These are phyloP conservation scores for Zeus faber DNA, from an alignment of 2,113 vertebrate genomes.

Conservation along the genomic window DNA sequence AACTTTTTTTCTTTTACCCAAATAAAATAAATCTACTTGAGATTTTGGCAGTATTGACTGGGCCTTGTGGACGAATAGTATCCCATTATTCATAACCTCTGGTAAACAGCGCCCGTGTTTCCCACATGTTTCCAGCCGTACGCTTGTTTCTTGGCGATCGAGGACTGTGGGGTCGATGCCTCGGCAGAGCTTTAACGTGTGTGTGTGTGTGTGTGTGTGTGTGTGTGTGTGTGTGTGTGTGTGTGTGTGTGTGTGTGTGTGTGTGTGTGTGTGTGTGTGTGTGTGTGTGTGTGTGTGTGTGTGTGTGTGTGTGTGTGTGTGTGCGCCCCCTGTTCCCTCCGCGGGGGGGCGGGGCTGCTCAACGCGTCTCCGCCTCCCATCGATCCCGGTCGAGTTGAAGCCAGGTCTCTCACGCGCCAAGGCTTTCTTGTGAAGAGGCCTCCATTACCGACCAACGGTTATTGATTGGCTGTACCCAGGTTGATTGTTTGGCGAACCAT, in stretches of 20 bases:
- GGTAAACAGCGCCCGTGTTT: too few species aligned
- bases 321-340: background rate
- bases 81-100: too few species aligned
- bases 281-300: background rate
- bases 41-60: too few species aligned
- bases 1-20: too few species aligned
- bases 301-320: background rate
- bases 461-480: conserved; percentile 6
- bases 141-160: too few species aligned
- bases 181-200: conserved; percentile 27
- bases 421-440: too few species aligned
- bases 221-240: background rate
- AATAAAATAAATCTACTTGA: too few species aligned
- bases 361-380: conserved; percentile 7
- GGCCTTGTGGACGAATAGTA: too few species aligned
- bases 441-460: conserved; percentile 11
- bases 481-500: too few species aligned
- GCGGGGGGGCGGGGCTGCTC: background rate
- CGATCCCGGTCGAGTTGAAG: conserved; percentile 18
- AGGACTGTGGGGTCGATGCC: too few species aligned
- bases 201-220: conserved; percentile 9
- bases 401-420: too few species aligned
- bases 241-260: background rate
- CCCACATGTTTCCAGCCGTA: too few species aligned
- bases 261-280: conserved; percentile 11